Percentiles rank a stretch among this genome's conserved stretches.
These are phyloP conservation scores for Lepus americanus DNA, from an alignment of 2,113 vertebrate genomes.

Conservation along the genomic window DNA sequence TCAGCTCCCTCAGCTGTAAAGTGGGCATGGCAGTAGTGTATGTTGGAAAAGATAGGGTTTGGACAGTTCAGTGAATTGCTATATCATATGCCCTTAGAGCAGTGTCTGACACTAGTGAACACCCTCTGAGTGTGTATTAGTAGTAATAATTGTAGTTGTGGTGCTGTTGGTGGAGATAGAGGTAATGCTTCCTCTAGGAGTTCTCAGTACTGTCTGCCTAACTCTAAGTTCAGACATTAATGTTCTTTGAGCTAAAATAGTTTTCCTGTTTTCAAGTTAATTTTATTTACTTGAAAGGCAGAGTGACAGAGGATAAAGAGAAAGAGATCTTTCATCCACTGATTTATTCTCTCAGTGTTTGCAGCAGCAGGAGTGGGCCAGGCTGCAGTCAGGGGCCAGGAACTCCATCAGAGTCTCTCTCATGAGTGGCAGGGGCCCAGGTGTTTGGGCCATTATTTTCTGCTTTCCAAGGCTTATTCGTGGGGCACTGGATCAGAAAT, in stretches of 20 bases:
- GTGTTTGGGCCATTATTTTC: too few species aligned
- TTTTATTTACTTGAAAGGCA: too few species aligned
- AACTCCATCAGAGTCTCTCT: too few species aligned
- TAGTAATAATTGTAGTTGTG: neutral
- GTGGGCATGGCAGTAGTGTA: neutral
- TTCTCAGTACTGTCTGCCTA: slow-evolving; percentile 5
- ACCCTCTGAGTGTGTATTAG: neutral
- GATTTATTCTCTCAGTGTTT: too few species aligned
- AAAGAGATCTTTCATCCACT: too few species aligned
- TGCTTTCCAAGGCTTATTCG: too few species aligned
- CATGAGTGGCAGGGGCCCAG: too few species aligned
- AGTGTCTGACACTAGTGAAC: neutral
- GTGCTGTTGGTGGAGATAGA: neutral
- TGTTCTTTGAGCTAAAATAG: neutral
- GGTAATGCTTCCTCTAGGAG: neutral
- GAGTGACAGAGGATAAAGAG: too few species aligned
- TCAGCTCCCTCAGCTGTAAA: slow-evolving; percentile 42
- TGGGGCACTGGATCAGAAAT: too few species aligned
- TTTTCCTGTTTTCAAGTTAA: neutral
- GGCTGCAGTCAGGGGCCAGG: too few species aligned
- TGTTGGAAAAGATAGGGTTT: neutral
- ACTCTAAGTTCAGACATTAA: neutral
- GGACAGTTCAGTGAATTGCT: neutral
- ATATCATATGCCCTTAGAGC: neutral
- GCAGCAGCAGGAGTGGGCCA: too few species aligned